Percentiles rank a stretch among this genome's conserved stretches.
These are phyloP conservation scores for Meloidogyne floridensis DNA, from an alignment of 1,140 invertebrate genomes.

Conservation along the genomic window DNA sequence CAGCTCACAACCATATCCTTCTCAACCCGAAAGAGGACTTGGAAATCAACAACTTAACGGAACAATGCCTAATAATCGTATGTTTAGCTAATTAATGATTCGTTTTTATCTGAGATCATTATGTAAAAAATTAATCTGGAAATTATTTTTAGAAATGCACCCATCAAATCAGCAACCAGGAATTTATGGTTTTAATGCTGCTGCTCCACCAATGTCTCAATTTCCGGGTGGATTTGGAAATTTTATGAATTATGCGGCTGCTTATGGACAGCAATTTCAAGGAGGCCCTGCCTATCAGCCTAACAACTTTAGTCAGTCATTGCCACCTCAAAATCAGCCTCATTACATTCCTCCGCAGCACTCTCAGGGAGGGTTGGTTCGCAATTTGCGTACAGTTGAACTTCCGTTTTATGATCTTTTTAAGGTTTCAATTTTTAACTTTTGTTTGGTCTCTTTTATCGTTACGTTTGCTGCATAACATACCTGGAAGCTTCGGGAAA, in stretches of 20 bases:
- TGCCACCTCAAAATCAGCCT: neutral
- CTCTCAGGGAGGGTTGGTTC: conserved; percentile 9
- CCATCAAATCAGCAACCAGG: neutral
- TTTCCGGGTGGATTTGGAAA: neutral
- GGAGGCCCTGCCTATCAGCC: neutral
- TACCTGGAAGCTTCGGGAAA: too few relatives aligned
- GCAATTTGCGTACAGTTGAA: conserved; percentile 27
- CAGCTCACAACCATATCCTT: conserved; percentile 21
- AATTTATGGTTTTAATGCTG: neutral
- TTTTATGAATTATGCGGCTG: neutral
- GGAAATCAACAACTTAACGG: neutral
- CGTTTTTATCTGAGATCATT: neutral
- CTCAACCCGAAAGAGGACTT: conserved; percentile 13
- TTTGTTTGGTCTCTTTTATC: neutral
- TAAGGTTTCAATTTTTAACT: conserved; percentile 13
- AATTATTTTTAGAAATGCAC: neutral
- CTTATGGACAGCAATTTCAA: conserved; percentile 17
- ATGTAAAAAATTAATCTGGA: neutral
- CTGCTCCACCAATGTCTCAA: neutral
- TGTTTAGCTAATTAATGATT: neutral
- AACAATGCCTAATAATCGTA: conserved; percentile 3
- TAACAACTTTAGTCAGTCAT: neutral
- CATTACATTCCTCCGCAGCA: neutral
- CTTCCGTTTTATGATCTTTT: conserved; percentile 43
- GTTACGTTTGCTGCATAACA: neutral